Evolutionary conservation across 2,113 vertebrate genomes (phyloP), one percentile per base, ranked within the genome.

Genomic region (Onychostoma macrolepis): DNA sequence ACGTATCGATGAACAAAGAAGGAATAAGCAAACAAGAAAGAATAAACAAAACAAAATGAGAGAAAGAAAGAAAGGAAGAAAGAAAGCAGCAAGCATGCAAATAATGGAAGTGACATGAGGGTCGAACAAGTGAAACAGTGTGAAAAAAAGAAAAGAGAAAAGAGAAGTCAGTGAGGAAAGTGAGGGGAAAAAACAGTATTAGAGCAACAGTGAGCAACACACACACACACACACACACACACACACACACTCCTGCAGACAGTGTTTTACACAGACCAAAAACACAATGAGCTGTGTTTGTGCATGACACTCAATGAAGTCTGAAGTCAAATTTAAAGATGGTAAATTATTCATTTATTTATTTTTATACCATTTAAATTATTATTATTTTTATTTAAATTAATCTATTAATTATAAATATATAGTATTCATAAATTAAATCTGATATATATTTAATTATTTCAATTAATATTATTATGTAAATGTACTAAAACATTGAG

Each of bases 131-230:
- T 45, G 77, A 53, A 78, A 41, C 13, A 43, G 38, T 26, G 38
- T 79, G 56, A 43, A 63, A 36, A 63, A 71, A 5, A 69, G 65
- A 36, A 53, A 15, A 53, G 67, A 38, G 58, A 48, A 38, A 5
- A 48, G 48, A 38, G 13, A 15, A 85, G 75, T 83, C 90, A 93
- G 90, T 91, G 92, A 89, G 86, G 88, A 88, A 85, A 92, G 89
- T 86, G 92, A 63, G 26, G 50, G 41, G 90, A 90, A 92, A 92
- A 95, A 95, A 91, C 94, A 94, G 93, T 94, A 94, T 95, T 95
- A 95, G 94, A 95, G 94, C 95, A 92, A 94, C 92, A 94, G 91
- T 94, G 94, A 94, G 92, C 93, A 92, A 93, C 91, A 88, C 53
- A 79, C 81, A 84, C 58, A 80, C 28, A 88, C 85, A 90, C 83